These are phyloP conservation scores for Cliona cf. orientalis DNA, from an alignment of 37 sponge, comb jelly and placozoan species.

Conservation along the genomic window DNA sequence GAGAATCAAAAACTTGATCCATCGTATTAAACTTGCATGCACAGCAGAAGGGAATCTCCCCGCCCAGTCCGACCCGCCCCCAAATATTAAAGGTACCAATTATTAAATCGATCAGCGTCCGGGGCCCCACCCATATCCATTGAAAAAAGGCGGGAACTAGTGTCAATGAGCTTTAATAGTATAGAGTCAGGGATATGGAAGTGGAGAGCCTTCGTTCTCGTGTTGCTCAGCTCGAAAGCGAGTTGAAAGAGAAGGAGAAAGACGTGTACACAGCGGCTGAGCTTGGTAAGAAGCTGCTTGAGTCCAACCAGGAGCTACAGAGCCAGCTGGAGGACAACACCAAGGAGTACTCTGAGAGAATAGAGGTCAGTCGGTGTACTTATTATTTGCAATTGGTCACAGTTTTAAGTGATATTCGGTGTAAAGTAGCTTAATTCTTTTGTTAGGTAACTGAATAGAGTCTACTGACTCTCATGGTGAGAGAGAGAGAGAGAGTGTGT, in stretches of 20 bases:
- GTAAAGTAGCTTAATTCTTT: background rate
- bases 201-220: background rate
- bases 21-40: no score
- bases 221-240: background rate
- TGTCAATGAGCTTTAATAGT: no score
- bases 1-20: no score
- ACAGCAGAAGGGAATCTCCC: no score
- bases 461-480: background rate
- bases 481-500: no score
- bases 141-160: no score
- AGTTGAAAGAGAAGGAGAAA: slow-evolving; percentile 13
- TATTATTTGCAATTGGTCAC: background rate
- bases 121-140: no score
- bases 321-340: slow-evolving; percentile 13
- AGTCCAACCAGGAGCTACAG: slow-evolving; percentile 36
- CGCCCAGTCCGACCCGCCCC: no score
- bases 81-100: no score
- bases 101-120: no score
- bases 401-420: background rate
- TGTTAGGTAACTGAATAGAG: background rate
- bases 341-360: slow-evolving; percentile 12
- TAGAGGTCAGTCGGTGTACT: slow-evolving; percentile 43
- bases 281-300: slow-evolving; percentile 27
- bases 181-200: no score
- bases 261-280: slow-evolving; percentile 21